phyloP scores from a whole-genome alignment of 1,140 invertebrate genomes.

The Ceratina japonica region DNA sequence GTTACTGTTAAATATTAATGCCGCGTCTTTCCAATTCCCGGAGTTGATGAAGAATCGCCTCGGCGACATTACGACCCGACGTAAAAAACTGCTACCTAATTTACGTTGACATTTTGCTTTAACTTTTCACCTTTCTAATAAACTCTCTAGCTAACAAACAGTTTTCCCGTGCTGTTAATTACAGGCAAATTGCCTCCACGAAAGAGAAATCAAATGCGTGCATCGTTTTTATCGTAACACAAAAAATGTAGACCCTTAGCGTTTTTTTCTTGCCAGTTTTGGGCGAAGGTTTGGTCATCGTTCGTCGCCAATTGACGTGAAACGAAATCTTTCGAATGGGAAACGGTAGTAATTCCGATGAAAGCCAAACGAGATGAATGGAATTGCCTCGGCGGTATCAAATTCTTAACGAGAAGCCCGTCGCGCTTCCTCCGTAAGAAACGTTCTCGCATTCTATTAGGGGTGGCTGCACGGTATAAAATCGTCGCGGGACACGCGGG shows the following conservation, averaged over 20 bases:
- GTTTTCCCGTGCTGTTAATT: no score
- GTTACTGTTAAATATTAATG: no score
- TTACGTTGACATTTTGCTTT: background rate
- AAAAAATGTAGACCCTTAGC: no score
- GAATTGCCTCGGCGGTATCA: background rate
- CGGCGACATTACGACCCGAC: no score
- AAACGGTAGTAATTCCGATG: background rate
- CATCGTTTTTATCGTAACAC: no score
- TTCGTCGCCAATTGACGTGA: no score
- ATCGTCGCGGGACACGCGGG: background rate
- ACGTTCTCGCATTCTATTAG: background rate
- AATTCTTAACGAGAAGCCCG: slow-evolving; percentile 7
- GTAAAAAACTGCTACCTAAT: background rate
- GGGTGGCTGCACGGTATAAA: background rate
- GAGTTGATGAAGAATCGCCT: no score
- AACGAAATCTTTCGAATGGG: background rate
- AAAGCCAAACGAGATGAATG: background rate
- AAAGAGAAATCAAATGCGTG: no score
- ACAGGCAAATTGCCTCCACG: no score
- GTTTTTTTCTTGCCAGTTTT: no score
- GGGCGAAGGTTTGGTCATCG: no score
- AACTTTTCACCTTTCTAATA: background rate
- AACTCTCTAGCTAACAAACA: background rate
- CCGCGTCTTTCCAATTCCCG: no score
- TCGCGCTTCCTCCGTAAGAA: background rate